Conservation (phyloP, 1,140 invertebrate genomes). For the Caenorhabditis briggsae region DNA sequence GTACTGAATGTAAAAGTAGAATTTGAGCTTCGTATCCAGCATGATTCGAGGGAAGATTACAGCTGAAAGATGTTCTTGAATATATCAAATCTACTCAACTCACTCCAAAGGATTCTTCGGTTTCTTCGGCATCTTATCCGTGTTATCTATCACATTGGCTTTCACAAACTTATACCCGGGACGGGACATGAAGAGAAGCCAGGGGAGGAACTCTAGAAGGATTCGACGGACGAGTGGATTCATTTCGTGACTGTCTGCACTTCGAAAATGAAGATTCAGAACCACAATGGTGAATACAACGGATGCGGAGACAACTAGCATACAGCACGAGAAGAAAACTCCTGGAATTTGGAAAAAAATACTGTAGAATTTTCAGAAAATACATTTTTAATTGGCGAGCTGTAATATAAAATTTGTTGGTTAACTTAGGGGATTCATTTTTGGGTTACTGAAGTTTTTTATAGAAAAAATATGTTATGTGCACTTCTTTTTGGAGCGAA, state of each 20-base stretch:
- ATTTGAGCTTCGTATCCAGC: constrained; percentile 64
- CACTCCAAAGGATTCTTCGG: constrained; percentile 55
- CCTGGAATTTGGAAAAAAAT: constrained; percentile 81
- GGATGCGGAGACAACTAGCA: constrained; percentile 99
- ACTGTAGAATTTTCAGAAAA: too few relatives aligned
- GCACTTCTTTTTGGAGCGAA: too few relatives aligned
- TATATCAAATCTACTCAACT: not conserved
- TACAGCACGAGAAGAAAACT: constrained; percentile 99
- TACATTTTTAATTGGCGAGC: too few relatives aligned
- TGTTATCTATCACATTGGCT: constrained; percentile 56
- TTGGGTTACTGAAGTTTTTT: too few relatives aligned
- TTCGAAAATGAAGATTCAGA: constrained; percentile 97
- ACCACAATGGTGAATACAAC: constrained; percentile 98
- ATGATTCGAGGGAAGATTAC: constrained; percentile 56
- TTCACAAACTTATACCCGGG: constrained; percentile 85
- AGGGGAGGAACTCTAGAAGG: constrained; percentile 95
- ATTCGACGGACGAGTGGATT: constrained; percentile 92
- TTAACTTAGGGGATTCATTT: too few relatives aligned
- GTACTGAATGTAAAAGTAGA: constrained; percentile 60
- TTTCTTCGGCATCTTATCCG: constrained; percentile 37
- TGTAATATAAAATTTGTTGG: too few relatives aligned
- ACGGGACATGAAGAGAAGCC: constrained; percentile 91
- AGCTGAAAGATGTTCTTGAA: not conserved
- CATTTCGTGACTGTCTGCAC: constrained; percentile 92
- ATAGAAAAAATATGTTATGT: too few relatives aligned